phyloP scores from a whole-genome alignment of 2,113 vertebrate genomes.

The Corynorhinus townsendii region DNA sequence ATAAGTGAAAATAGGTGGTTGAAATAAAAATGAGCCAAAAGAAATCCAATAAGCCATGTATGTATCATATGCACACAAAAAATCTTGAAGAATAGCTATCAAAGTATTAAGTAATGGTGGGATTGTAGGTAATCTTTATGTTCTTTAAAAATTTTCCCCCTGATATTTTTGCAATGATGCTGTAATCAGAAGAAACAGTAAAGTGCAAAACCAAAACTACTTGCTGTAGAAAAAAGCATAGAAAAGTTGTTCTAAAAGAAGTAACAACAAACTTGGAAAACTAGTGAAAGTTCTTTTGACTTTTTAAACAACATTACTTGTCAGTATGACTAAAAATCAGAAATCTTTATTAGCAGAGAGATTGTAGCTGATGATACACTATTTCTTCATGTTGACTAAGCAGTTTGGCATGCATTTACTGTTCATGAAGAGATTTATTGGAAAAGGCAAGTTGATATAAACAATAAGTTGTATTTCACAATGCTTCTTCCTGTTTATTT shows the following conservation, averaged over 20 bases:
- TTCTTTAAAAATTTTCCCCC: neutral
- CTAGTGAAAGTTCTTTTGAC: neutral
- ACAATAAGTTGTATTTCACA: conserved; percentile 6
- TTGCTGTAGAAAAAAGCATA: neutral
- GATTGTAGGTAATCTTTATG: neutral
- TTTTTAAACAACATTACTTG: neutral
- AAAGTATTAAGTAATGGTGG: neutral
- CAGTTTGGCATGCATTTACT: neutral
- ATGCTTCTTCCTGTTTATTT: conserved; percentile 15
- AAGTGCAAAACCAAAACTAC: neutral
- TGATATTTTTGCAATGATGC: neutral
- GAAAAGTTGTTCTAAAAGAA: neutral
- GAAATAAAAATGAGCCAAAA: neutral
- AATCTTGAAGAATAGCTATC: neutral
- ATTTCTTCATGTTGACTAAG: neutral
- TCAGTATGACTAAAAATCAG: neutral
- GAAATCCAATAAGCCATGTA: neutral
- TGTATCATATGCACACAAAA: neutral
- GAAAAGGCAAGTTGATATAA: neutral
- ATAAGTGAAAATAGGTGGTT: neutral
- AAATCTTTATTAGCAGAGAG: neutral
- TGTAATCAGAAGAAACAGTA: neutral
- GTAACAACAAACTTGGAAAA: neutral
- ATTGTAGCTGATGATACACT: neutral
- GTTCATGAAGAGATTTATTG: neutral